These are phyloP conservation scores for Drosophila kuntzei DNA, from an alignment of 2,888 invertebrate species.

Conservation along the genomic window DNA sequence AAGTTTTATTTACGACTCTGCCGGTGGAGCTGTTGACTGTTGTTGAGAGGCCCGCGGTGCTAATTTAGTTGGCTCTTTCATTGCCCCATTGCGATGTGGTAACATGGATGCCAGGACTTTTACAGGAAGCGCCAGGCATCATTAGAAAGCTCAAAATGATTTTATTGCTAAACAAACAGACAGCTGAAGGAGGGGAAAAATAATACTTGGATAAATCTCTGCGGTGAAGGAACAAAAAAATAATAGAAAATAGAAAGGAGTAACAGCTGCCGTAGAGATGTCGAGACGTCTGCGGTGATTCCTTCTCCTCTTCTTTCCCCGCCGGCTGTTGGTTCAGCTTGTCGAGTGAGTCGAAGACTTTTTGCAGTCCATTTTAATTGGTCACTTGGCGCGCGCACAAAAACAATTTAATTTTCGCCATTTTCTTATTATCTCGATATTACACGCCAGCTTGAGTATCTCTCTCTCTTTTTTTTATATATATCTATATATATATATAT, in stretches of 20 bases:
- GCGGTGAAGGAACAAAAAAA: not conserved
- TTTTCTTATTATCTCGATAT: constrained; percentile 80
- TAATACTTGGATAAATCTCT: constrained; percentile 54
- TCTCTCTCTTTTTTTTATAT: no score
- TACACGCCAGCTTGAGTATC: constrained; percentile 60
- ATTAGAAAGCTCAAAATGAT: constrained; percentile 75
- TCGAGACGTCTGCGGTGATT: constrained; percentile 12
- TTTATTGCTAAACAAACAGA: constrained; percentile 76
- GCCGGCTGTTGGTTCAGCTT: constrained; percentile 40
- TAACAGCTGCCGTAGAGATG: constrained; percentile 33
- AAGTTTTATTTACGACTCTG: constrained; percentile 75
- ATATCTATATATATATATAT: no score
- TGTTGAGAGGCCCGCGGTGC: constrained; percentile 60
- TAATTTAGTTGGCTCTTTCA: constrained; percentile 72
- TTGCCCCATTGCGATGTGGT: constrained; percentile 27
- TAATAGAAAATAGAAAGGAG: constrained; percentile 29
- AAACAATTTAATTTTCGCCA: constrained; percentile 81
- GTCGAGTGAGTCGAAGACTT: constrained; percentile 46
- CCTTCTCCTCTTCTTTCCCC: not conserved
- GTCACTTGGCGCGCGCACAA: constrained; percentile 75
- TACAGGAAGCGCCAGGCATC: constrained; percentile 42
- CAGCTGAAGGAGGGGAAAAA: constrained; percentile 15
- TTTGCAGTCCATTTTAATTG: constrained; percentile 74
- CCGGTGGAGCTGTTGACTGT: constrained; percentile 21
- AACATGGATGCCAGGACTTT: constrained; percentile 13